These are phyloP conservation scores for Halcyon smyrnensis DNA, from an alignment of 2,797 vertebrate genomes.

Conservation along the genomic window DNA sequence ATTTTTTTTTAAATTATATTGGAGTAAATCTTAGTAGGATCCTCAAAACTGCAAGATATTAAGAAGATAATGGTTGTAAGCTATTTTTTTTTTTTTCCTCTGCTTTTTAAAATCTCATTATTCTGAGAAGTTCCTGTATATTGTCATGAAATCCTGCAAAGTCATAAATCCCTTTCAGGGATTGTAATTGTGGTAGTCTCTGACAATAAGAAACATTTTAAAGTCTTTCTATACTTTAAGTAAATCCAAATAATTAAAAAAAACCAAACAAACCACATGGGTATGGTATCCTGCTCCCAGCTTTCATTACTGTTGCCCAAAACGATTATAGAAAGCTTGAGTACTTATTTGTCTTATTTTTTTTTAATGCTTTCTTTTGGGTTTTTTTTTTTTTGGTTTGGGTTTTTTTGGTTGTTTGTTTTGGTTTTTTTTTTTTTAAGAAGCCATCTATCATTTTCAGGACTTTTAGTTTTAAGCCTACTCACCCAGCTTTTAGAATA, in stretches of 20 bases:
- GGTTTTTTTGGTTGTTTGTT: too few species aligned
- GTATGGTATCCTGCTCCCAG: not conserved
- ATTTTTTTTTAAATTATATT: not conserved
- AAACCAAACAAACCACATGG: not conserved
- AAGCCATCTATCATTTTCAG: not conserved
- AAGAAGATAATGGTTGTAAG: not conserved
- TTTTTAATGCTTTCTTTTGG: not conserved
- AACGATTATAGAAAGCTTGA: not conserved
- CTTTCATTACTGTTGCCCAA: not conserved
- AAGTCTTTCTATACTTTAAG: not conserved
- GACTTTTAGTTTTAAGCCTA: not conserved
- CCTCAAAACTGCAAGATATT: not conserved
- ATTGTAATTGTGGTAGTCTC: not conserved
- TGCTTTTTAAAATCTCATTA: not conserved
- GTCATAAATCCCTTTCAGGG: not conserved
- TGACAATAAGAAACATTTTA: not conserved
- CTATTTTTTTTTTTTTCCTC: not conserved
- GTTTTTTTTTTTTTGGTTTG: too few species aligned
- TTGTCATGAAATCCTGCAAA: not conserved
- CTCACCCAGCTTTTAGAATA: not conserved
- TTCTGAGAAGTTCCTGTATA: not conserved
- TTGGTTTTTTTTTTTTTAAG: not conserved
- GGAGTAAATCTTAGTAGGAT: not conserved
- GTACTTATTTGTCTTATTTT: not conserved
- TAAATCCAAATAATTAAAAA: not conserved